Conservation (phyloP, 2,888 invertebrate species). For the Tholera decimalis region DNA sequence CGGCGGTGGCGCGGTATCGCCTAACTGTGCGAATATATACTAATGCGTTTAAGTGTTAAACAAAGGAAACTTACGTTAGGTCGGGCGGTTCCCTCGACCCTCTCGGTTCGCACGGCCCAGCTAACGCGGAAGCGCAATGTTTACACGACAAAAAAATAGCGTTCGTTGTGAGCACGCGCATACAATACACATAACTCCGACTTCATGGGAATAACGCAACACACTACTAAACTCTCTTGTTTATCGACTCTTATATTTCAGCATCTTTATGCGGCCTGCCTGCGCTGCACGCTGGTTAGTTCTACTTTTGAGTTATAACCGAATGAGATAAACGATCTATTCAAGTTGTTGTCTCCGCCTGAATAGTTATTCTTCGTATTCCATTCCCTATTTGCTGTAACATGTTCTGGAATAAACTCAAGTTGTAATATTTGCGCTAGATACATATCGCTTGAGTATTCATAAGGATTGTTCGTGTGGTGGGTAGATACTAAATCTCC, state of each 20-base stretch:
- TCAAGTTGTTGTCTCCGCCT: conserved; percentile 43
- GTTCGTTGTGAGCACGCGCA: conserved; percentile 75
- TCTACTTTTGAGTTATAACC: conserved; percentile 58
- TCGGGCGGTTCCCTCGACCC: conserved; percentile 84
- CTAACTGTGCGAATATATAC: conserved; percentile 69
- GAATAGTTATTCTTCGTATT: conserved; percentile 51
- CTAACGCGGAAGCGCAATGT: conserved; percentile 83
- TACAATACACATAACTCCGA: conserved; percentile 75
- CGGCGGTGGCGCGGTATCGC: conserved; percentile 24
- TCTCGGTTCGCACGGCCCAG: conserved; percentile 85
- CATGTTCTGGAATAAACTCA: conserved; percentile 48
- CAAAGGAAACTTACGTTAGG: conserved; percentile 84
- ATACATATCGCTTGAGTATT: conserved; percentile 49
- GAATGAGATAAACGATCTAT: conserved; percentile 56
- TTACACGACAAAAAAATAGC: conserved; percentile 82
- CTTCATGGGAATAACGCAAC: conserved; percentile 74
- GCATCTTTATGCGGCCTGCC: conserved; percentile 51
- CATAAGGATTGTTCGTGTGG: conserved; percentile 39
- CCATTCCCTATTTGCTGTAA: conserved; percentile 44
- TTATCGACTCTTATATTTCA: conserved; percentile 61
- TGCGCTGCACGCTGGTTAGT: conserved; percentile 47
- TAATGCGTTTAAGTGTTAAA: conserved; percentile 80
- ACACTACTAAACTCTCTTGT: conserved; percentile 49
- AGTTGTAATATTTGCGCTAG: conserved; percentile 47
- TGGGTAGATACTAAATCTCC: conserved; percentile 45